Evolutionary conservation across 37 sponge, comb jelly and placozoan species (phyloP).

Genomic region (Beroe ovata): DNA sequence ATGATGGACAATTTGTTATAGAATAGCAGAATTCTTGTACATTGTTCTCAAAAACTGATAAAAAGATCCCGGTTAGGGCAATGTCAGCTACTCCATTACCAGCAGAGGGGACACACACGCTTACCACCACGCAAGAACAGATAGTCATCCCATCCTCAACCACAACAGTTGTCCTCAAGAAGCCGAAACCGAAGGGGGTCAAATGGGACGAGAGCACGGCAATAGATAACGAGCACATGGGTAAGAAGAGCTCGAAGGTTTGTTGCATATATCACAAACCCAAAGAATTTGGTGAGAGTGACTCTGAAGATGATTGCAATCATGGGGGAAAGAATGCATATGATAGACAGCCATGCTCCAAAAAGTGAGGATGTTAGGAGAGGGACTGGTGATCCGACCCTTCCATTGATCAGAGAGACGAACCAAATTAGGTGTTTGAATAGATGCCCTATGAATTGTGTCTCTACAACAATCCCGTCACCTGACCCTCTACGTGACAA

Average conservation of each 20-base stretch:
- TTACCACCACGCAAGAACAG: not conserved
- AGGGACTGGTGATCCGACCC: too few species aligned
- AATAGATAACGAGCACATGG: slow-evolving; percentile 93
- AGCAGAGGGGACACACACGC: not conserved
- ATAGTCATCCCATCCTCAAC: not conserved
- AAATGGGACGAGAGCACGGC: slow-evolving; percentile 84
- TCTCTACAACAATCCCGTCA: too few species aligned
- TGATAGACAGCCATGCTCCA: slow-evolving; percentile 46
- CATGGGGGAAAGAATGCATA: slow-evolving; percentile 62
- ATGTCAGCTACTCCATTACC: slow-evolving; percentile 36
- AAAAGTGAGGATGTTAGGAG: not conserved
- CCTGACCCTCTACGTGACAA: too few species aligned
- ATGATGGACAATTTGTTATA: too few species aligned
- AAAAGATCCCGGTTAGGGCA: too few species aligned
- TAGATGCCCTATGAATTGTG: too few species aligned
- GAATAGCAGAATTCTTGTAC: too few species aligned
- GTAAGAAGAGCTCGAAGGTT: slow-evolving; percentile 91
- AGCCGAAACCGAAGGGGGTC: slow-evolving; percentile 78
- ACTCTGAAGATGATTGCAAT: slow-evolving; percentile 63
- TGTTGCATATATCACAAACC: slow-evolving; percentile 92
- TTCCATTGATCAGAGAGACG: too few species aligned
- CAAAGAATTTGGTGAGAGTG: slow-evolving; percentile 73
- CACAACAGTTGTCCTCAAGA: slow-evolving; percentile 70
- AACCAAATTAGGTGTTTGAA: too few species aligned
- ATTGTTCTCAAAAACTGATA: too few species aligned